A percentile compares a stretch with the other conserved stretches of the same genome.
Conservation (phyloP, 1,140 invertebrate genomes). For the Pseudoatta argentina region DNA sequence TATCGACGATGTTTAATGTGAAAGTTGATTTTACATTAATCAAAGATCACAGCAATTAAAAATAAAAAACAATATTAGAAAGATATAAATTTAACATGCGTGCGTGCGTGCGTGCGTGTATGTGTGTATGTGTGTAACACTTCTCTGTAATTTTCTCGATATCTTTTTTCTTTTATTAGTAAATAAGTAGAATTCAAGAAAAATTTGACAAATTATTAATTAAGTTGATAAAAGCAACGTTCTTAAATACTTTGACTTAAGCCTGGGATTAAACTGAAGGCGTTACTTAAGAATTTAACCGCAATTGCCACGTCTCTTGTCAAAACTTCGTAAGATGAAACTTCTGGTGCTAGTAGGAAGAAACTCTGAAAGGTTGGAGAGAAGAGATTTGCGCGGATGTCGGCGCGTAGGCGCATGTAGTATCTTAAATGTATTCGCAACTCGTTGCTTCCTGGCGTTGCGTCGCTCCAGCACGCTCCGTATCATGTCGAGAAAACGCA, state of each 20-base stretch:
- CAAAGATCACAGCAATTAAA: slow-evolving; percentile 12
- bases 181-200: neutral
- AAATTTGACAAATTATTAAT: slow-evolving; percentile 51
- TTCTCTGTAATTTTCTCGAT: neutral
- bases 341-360: slow-evolving; percentile 53
- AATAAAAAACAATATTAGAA: neutral
- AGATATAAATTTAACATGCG: neutral
- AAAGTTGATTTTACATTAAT: slow-evolving; percentile 35
- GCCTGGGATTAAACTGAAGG: slow-evolving; percentile 55
- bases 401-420: slow-evolving; percentile 17
- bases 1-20: slow-evolving; percentile 8
- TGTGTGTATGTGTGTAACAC: too few relatives aligned
- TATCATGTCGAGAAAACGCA: slow-evolving; percentile 48
- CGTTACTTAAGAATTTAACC: slow-evolving; percentile 71
- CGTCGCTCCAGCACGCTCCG: slow-evolving; percentile 1
- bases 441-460: slow-evolving; percentile 52
- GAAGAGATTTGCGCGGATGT: slow-evolving; percentile 52
- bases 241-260: slow-evolving; percentile 51
- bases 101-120: too few relatives aligned
- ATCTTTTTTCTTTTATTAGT: neutral
- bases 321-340: slow-evolving; percentile 68
- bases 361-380: slow-evolving; percentile 35
- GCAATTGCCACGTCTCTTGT: slow-evolving; percentile 66
- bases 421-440: slow-evolving; percentile 61
- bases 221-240: slow-evolving; percentile 49